Evolutionary conservation across 2,888 invertebrate genomes (phyloP).

Genomic region (Caenorhabditis sp.): DNA sequence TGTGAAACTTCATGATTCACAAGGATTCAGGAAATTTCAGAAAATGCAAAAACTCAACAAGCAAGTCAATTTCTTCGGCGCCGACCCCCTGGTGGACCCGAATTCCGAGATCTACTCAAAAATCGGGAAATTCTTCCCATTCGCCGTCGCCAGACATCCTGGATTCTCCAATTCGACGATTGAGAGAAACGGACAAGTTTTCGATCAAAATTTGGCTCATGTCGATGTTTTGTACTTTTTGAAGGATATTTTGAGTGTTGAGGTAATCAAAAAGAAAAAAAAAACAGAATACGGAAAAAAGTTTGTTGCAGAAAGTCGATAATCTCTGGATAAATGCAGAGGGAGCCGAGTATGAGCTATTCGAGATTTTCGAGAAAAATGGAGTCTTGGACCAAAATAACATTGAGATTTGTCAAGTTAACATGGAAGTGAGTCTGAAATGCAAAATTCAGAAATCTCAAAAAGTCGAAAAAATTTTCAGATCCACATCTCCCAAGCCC

Average conservation of each 20-base stretch:
- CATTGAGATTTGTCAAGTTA: constrained; percentile 26
- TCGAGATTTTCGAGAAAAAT: constrained; percentile 44
- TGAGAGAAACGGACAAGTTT: constrained; percentile 4
- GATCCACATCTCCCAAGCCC: constrained; percentile 26
- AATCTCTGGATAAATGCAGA: constrained; percentile 39
- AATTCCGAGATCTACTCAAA: constrained; percentile 9
- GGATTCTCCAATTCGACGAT: constrained; percentile 9
- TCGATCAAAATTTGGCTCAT: constrained; percentile 14
- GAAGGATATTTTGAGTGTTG: constrained; percentile 4
- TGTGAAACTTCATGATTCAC: too few species aligned
- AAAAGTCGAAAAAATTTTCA: constrained; percentile 3
- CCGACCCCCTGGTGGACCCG: constrained; percentile 5
- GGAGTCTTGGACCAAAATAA: constrained; percentile 29
- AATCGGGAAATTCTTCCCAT: constrained; percentile 30
- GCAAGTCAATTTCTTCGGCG: constrained; percentile 18
- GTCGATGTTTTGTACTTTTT: constrained; percentile 30
- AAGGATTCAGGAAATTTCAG: constrained; percentile 11
- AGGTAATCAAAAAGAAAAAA: too few species aligned
- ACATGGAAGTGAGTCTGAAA: constrained; percentile 35
- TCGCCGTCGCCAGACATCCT: constrained; percentile 11
- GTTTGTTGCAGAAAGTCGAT: constrained; percentile 33
- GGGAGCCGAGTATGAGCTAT: constrained; percentile 41
- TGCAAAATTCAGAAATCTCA: background rate
- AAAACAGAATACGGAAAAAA: too few species aligned
- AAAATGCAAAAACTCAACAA: constrained; percentile 27